Conservation (phyloP, 2,797 vertebrate species). For the Sylvilagus floridanus region DNA sequence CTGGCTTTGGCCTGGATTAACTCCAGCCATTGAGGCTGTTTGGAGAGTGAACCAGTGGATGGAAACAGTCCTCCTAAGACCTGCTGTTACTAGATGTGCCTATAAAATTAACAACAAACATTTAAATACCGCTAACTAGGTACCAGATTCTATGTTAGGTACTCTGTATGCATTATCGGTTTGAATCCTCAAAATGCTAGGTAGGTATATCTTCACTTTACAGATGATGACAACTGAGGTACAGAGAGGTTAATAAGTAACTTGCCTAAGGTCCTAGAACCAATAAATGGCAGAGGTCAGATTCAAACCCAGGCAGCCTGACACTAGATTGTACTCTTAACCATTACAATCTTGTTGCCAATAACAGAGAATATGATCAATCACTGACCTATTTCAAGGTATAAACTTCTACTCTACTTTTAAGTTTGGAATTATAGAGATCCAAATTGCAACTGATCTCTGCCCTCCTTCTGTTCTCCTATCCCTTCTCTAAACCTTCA, state of each 20-base stretch:
- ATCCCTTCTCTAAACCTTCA: conserved; percentile 41
- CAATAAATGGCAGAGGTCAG: conserved; percentile 12
- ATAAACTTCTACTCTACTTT: neutral
- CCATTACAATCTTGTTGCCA: neutral
- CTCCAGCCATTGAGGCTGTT: too few species aligned
- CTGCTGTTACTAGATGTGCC: neutral
- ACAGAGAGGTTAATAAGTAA: conserved; percentile 23
- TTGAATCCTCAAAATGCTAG: conserved; percentile 48
- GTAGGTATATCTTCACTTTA: neutral
- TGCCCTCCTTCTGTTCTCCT: neutral
- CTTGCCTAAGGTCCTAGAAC: neutral
- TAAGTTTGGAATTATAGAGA: neutral
- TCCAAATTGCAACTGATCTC: neutral
- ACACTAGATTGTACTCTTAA: conserved; percentile 44
- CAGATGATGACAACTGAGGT: neutral
- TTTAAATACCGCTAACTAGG: neutral
- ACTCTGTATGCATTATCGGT: neutral
- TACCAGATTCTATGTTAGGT: neutral
- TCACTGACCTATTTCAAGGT: neutral
- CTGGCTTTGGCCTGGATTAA: too few species aligned
- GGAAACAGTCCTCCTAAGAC: neutral
- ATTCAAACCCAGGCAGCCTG: conserved; percentile 17
- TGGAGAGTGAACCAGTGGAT: too few species aligned
- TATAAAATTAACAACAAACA: conserved; percentile 51
- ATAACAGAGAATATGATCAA: conserved; percentile 31